These are phyloP conservation scores for Formica exsecta DNA, from an alignment of 1,140 invertebrate genomes.

Conservation along the genomic window DNA sequence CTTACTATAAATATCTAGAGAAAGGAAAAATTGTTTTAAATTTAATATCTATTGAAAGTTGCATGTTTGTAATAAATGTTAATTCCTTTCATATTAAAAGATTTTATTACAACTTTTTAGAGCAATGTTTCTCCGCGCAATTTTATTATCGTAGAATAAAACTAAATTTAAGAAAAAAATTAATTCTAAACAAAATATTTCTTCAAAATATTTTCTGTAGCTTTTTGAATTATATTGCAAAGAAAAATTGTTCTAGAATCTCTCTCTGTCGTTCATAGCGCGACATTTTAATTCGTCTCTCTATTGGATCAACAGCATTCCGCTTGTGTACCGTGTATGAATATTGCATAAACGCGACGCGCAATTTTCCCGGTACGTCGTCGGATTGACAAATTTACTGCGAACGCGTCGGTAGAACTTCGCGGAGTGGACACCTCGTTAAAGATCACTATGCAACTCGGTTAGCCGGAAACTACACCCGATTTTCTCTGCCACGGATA, in stretches of 20 bases:
- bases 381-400: constrained; percentile 63
- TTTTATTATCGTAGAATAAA: neutral
- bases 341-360: constrained; percentile 56
- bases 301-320: constrained; percentile 39
- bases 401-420: constrained; percentile 40
- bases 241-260: neutral
- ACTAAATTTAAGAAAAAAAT: neutral
- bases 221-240: neutral
- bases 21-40: too few relatives aligned
- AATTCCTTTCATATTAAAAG: neutral
- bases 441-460: constrained; percentile 45
- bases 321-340: constrained; percentile 39
- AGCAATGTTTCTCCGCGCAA: neutral
- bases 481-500: constrained; percentile 60
- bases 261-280: neutral
- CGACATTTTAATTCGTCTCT: constrained; percentile 49
- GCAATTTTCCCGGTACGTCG: constrained; percentile 50
- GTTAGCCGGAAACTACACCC: constrained; percentile 32
- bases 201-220: neutral
- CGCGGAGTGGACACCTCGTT: constrained; percentile 42
- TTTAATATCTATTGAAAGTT: neutral
- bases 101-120: neutral
- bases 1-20: too few relatives aligned
- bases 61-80: neutral
- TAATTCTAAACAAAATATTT: neutral